Base-by-base conservation (phyloP, 2,888 invertebrate genomes). In the Sarcophaga variegata region DNA sequence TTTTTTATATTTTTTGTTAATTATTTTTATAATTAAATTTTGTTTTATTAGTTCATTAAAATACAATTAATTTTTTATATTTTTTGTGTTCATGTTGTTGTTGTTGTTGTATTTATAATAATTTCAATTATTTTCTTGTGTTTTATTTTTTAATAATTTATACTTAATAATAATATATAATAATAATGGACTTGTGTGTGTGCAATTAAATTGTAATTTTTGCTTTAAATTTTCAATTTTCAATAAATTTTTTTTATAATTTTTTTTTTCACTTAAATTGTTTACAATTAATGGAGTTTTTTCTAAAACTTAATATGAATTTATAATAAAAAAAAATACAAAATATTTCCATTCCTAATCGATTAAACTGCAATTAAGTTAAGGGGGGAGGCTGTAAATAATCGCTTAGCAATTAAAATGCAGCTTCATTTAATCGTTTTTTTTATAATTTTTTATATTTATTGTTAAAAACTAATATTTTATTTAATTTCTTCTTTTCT, bases 131-230 rank as follows among this genome's bases (percentile, higher is more conserved):
- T 78, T 78, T 27, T 37, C 6, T 37, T 37, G 6, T 27, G 4
- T 27, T 27, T 4, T 27, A 0, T 4, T 27, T 27, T 27, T 27
- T 27, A 4, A 4, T 20, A 76, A 54, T 82, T 71, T 71, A 59
- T 62, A 25, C 12, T 69, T 49, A 45, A 20, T 14, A 45, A 67
- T 67, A 45, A 49, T 78, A 20, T 20, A 1, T 20, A 72, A 69
- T 78, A 62, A 76, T 84, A 84, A 87, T 87, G 75, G 71, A 84
- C 78, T 37, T 6, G 27, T 37, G 37, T 27, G 5, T 79, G 80
- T 88, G 87, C 87, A 81, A 74, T 85, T 83, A 54, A 78, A 82
- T 83, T 82, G 47, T 78, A 54, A 72, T 67, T 81, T 37, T 67
- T 20, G 20, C 3, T 71, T 81, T 14, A n/a, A 49, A 14, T 22